Percentiles rank a stretch among this genome's conserved stretches.
These are phyloP conservation scores for Ataeniobius toweri DNA, from an alignment of 2,797 vertebrate genomes.

Conservation along the genomic window DNA sequence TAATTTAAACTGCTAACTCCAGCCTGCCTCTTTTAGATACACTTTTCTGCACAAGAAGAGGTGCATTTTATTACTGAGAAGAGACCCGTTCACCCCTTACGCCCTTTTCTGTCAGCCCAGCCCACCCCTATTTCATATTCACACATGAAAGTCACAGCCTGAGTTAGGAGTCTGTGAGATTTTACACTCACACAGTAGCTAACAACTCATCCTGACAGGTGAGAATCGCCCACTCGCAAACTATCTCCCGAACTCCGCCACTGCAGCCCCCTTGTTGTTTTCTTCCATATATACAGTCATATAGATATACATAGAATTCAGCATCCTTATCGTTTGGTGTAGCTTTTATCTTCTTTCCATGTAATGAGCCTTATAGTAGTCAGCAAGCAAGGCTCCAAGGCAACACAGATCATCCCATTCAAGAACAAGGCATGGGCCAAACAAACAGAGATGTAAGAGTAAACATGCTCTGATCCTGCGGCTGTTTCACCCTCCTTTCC, in stretches of 20 bases:
- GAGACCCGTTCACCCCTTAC: conserved; percentile 26
- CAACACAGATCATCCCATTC: conserved; percentile 64
- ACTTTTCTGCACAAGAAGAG: conserved; percentile 45
- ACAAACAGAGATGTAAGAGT: conserved; percentile 77
- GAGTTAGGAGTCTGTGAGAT: conserved; percentile 74
- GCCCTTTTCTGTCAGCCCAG: conserved; percentile 29
- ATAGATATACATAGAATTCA: conserved; percentile 37
- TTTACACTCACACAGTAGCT: conserved; percentile 74
- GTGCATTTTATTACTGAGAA: conserved; percentile 45
- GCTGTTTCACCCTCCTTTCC: conserved; percentile 72
- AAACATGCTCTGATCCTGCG: conserved; percentile 72
- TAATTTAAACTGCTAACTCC: conserved; percentile 35
- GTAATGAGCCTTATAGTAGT: conserved; percentile 62
- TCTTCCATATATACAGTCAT: conserved; percentile 22
- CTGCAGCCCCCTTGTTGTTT: conserved; percentile 9
- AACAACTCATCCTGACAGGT: conserved; percentile 75
- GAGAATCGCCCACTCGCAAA: conserved; percentile 72
- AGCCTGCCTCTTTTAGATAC: conserved; percentile 35
- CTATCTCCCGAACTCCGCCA: conserved; percentile 50
- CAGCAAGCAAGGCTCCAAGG: conserved; percentile 67
- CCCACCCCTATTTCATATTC: conserved; percentile 63
- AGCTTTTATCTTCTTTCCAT: conserved; percentile 52
- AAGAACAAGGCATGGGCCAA: conserved; percentile 72
- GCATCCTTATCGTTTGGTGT: conserved; percentile 24
- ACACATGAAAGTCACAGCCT: conserved; percentile 76